Percentiles rank a stretch among this genome's conserved stretches.
Evolutionary conservation across 2,888 invertebrate species (phyloP).

Genomic region (Bhutanitis thaidina): DNA sequence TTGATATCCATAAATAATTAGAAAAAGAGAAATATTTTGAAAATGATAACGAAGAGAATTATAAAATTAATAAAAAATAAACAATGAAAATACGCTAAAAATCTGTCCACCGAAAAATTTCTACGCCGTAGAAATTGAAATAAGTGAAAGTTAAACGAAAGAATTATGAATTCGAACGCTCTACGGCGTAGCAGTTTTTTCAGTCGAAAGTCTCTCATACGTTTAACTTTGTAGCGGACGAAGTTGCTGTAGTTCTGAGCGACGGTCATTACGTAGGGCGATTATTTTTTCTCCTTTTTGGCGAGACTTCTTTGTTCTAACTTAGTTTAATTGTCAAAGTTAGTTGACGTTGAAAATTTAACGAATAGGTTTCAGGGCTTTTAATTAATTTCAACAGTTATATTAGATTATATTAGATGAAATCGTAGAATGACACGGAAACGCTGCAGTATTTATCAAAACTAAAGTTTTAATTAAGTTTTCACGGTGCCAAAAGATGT

Average conservation of each 20-base stretch:
- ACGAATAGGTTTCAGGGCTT: conserved; percentile 38
- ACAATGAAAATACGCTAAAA: too few species aligned
- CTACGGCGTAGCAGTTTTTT: conserved; percentile 16
- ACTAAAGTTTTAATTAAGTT: too few species aligned
- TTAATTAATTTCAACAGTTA: not conserved
- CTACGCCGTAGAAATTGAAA: conserved; percentile 22
- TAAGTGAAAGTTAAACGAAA: conserved; percentile 21
- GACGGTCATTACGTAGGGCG: conserved; percentile 63
- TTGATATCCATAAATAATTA: too few species aligned
- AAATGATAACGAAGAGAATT: too few species aligned
- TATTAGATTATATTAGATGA: conserved; percentile 20
- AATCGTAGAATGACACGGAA: too few species aligned
- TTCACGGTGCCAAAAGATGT: too few species aligned
- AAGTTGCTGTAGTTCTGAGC: conserved; percentile 10
- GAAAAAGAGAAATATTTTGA: too few species aligned
- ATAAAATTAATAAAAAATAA: too few species aligned
- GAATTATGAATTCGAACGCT: conserved; percentile 24
- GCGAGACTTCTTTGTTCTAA: conserved; percentile 51
- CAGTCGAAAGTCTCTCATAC: not conserved
- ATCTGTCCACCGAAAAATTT: not conserved
- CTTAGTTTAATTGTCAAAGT: conserved; percentile 71
- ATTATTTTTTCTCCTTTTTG: conserved; percentile 60
- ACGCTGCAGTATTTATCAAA: too few species aligned
- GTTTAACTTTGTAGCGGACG: conserved; percentile 6
- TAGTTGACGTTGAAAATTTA: conserved; percentile 41